Conservation (phyloP, 2,113 vertebrate genomes). For the Notiomystis cincta region DNA sequence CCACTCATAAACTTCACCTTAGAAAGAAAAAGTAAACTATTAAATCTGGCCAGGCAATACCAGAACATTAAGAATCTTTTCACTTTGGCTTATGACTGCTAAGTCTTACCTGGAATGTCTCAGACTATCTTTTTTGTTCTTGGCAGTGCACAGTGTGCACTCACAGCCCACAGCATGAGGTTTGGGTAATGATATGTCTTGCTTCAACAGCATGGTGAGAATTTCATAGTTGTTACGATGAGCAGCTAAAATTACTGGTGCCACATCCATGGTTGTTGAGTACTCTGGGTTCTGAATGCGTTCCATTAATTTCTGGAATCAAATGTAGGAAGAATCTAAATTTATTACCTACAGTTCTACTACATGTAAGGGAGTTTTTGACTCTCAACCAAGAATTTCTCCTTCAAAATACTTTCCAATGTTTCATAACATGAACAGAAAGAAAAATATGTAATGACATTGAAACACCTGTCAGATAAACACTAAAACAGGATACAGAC, state of each 20-base stretch:
- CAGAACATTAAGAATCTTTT: background rate
- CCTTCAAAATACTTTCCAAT: background rate
- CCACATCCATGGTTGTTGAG: conserved; percentile 98
- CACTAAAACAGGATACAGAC: background rate
- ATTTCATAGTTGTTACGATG: conserved; percentile 99
- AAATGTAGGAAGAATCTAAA: conserved; percentile 15
- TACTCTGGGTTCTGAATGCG: conserved; percentile 97
- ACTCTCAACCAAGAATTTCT: background rate
- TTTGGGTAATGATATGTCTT: conserved; percentile 94
- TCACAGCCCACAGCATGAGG: conserved; percentile 98
- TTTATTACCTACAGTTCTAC: conserved; percentile 8
- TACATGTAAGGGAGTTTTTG: background rate
- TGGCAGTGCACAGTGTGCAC: conserved; percentile 94
- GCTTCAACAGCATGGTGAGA: conserved; percentile 96
- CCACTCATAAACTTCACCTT: background rate
- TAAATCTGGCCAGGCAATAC: background rate
- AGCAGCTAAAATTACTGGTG: conserved; percentile 96
- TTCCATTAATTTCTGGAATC: conserved; percentile 94
- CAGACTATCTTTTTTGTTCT: conserved; percentile 98
- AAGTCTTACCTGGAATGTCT: conserved; percentile 88
- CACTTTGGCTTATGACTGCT: background rate
- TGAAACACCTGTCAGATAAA: background rate
- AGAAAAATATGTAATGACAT: background rate
- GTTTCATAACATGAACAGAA: background rate
- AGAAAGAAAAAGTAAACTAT: background rate